Conservation (phyloP, 2,113 vertebrate genomes). For the Ancistrus triradiatus region DNA sequence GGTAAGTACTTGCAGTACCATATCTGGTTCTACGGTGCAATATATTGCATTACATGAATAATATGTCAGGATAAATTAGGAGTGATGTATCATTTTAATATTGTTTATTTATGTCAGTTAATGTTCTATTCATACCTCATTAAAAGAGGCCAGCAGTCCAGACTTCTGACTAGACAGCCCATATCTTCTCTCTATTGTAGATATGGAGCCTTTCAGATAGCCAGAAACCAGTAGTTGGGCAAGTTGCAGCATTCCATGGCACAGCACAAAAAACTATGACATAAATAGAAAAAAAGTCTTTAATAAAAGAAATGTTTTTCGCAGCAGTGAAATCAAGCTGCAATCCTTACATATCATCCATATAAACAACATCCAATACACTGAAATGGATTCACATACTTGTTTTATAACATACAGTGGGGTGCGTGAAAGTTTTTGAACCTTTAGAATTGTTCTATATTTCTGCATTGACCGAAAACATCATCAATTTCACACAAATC, state of each 20-base stretch:
- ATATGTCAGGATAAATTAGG: no score
- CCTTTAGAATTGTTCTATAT: no score
- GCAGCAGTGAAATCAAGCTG: background rate
- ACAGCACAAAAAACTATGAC: slow-evolving; percentile 84
- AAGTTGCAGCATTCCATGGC: slow-evolving; percentile 87
- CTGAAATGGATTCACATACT: no score
- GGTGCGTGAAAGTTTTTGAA: no score
- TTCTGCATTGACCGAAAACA: no score
- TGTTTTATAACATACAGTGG: no score
- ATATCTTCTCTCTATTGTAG: slow-evolving; percentile 88
- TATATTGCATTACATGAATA: no score
- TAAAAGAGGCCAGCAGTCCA: slow-evolving; percentile 83
- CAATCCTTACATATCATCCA: no score
- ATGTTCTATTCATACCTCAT: slow-evolving; percentile 69
- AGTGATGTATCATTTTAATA: background rate
- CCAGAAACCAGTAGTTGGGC: slow-evolving; percentile 84
- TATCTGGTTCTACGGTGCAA: no score
- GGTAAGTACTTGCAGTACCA: no score
- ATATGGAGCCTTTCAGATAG: slow-evolving; percentile 91
- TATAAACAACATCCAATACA: no score
- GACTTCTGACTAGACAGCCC: slow-evolving; percentile 89
- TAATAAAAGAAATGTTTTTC: background rate
- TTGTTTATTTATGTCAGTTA: background rate
- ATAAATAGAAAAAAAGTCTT: background rate
- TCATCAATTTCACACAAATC: no score